Conservation (phyloP, 2,797 vertebrate genomes). For the Lagodon rhomboides region DNA sequence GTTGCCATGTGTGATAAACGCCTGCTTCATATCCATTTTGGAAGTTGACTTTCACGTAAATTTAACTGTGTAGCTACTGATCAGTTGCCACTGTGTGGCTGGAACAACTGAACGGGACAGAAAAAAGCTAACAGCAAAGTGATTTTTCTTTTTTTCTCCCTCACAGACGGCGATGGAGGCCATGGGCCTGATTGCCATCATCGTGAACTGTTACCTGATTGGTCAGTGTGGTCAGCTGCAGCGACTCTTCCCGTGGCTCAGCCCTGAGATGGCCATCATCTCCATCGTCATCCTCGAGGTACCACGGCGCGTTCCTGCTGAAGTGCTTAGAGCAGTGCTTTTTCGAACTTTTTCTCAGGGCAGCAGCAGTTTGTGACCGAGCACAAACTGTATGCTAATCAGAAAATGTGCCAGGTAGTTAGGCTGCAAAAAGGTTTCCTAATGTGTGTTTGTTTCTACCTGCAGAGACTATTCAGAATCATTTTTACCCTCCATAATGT, state of each 20-base stretch:
- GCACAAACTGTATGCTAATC: conserved; percentile 19
- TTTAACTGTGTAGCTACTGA: neutral
- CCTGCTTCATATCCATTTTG: neutral
- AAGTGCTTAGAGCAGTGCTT: neutral
- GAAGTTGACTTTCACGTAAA: conserved; percentile 5
- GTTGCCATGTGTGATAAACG: neutral
- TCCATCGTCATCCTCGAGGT: conserved; percentile 98
- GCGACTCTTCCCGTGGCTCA: conserved; percentile 96
- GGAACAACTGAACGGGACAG: neutral
- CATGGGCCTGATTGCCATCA: conserved; percentile 96
- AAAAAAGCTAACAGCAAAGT: neutral
- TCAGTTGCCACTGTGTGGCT: neutral
- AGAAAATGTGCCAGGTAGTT: conserved; percentile 7
- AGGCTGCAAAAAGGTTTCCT: neutral
- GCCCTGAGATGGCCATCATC: conserved; percentile 95
- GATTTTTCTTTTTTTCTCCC: neutral
- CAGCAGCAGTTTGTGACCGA: conserved; percentile 14
- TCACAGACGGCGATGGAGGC: conserved; percentile 95
- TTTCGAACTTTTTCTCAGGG: neutral
- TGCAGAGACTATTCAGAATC: neutral
- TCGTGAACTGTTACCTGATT: conserved; percentile 98
- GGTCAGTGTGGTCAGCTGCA: conserved; percentile 98
- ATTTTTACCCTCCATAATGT: no score
- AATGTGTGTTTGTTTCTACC: neutral
- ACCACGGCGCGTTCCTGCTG: conserved; percentile 17